phyloP scores from a whole-genome alignment of 2,797 vertebrate genomes.

The Borostomias antarcticus region DNA sequence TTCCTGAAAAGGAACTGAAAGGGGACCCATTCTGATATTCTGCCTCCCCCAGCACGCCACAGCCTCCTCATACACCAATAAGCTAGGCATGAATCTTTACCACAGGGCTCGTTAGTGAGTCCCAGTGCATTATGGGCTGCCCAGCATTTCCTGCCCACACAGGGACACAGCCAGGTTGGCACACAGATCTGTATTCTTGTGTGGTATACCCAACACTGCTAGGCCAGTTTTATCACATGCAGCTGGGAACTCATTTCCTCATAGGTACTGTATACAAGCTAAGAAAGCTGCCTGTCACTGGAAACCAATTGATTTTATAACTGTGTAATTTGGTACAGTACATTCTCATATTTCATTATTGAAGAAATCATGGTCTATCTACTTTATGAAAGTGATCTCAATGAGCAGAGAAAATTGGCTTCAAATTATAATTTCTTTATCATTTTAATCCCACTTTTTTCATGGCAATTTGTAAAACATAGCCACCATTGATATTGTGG shows the following conservation, averaged over 20 bases:
- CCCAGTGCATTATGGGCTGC: not conserved
- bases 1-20: not conserved
- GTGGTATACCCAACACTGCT: conserved; percentile 44
- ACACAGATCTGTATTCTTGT: conserved; percentile 20
- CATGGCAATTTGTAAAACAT: conserved; percentile 37
- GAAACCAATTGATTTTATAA: conserved; percentile 51
- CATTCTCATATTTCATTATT: conserved; percentile 57
- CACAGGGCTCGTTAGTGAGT: conserved; percentile 21
- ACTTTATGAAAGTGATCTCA: conserved; percentile 38
- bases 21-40: not conserved
- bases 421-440: conserved; percentile 56
- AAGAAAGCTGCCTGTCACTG: conserved; percentile 42
- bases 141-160: conserved; percentile 1
- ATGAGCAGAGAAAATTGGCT: conserved; percentile 54
- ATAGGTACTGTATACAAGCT: conserved; percentile 35
- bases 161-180: conserved; percentile 34
- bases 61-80: not conserved
- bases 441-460: conserved; percentile 44
- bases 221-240: conserved; percentile 45
- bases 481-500: conserved; percentile 31
- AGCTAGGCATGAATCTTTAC: conserved; percentile 7
- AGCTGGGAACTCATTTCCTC: conserved; percentile 64
- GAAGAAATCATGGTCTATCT: no score
- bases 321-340: conserved; percentile 43
- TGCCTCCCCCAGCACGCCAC: not conserved